Conservation (phyloP, 2,888 invertebrate genomes). For the Exephanes ischioxanthus region DNA sequence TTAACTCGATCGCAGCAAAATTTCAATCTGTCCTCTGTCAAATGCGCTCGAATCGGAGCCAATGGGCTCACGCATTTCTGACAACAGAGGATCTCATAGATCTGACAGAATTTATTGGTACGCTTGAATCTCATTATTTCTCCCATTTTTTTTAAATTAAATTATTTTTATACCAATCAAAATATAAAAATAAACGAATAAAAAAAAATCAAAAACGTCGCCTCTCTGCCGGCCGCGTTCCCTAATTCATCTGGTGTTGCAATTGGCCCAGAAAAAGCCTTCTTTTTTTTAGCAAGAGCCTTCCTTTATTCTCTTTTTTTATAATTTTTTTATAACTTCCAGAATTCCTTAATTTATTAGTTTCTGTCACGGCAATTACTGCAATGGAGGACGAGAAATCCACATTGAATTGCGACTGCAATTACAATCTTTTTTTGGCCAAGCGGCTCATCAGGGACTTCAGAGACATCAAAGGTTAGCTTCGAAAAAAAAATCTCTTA, state of each 20-base stretch:
- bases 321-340: background rate
- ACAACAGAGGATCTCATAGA: conserved; percentile 69
- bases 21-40: conserved; percentile 68
- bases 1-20: conserved; percentile 72
- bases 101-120: conserved; percentile 41
- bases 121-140: conserved; percentile 46
- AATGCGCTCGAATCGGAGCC: conserved; percentile 64
- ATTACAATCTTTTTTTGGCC: conserved; percentile 86
- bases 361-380: background rate
- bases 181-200: background rate
- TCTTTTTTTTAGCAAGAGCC: background rate
- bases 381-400: conserved; percentile 70
- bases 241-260: background rate
- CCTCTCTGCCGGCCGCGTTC: background rate
- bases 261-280: background rate
- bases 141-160: conserved; percentile 27
- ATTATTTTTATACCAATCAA: background rate
- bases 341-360: background rate
- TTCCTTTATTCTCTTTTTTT: conserved; percentile 6
- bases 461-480: conserved; percentile 77
- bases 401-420: conserved; percentile 85
- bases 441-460: conserved; percentile 85
- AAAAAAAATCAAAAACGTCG: background rate
- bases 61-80: conserved; percentile 69
- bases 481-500: background rate